Conservation (phyloP, 1,140 invertebrate species). For the Kradibia gibbosae region DNA sequence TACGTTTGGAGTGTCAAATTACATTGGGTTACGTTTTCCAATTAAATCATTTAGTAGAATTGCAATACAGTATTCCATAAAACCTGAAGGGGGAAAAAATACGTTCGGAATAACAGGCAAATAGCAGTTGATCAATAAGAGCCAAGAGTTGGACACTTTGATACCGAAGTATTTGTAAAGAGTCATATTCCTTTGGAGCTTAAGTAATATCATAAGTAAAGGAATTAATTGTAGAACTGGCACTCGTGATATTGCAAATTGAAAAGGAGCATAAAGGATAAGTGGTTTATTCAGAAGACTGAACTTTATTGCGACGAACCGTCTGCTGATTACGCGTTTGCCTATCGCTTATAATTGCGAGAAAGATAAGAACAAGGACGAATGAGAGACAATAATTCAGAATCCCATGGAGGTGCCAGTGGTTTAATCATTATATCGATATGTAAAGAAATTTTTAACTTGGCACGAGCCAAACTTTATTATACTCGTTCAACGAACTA, state of each 20-base stretch:
- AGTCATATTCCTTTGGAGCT: constrained; percentile 3
- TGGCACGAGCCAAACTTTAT: neutral
- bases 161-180: constrained; percentile 34
- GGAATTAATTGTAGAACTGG: neutral
- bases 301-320: constrained; percentile 26
- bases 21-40: neutral
- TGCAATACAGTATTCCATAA: neutral
- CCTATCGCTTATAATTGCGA: neutral
- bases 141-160: constrained; percentile 10
- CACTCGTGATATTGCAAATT: neutral
- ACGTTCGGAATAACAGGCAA: neutral
- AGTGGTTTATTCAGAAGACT: constrained; percentile 12
- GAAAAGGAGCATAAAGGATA: neutral
- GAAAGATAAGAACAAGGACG: neutral
- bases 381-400: constrained; percentile 19
- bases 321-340: neutral
- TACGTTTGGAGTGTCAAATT: neutral
- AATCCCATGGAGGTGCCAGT: constrained; percentile 21
- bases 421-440: constrained; percentile 2
- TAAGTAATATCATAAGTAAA: neutral
- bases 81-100: neutral
- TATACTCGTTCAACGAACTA: neutral
- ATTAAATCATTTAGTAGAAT: neutral
- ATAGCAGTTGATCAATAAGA: neutral
- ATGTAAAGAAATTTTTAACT: constrained; percentile 1